Evolutionary conservation across 2,888 invertebrate species (phyloP).

Genomic region (Deroplatys truncata): DNA sequence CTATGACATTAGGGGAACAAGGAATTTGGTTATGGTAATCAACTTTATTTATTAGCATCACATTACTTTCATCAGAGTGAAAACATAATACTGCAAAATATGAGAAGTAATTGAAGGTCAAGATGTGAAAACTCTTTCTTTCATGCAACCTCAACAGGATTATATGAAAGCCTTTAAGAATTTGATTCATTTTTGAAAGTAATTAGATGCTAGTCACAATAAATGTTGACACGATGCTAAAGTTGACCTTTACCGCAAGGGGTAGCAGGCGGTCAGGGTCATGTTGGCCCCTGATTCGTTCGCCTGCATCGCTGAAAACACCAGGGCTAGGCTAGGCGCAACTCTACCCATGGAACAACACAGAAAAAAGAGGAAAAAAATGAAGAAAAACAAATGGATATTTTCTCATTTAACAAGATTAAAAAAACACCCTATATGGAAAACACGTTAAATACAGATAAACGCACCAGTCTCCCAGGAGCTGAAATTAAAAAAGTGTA

Average conservation of each 20-base stretch:
- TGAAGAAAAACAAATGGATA: constrained; percentile 26
- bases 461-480: neutral
- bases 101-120: neutral
- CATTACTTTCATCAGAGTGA: neutral
- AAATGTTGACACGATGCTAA: constrained; percentile 29
- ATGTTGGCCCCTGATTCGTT: constrained; percentile 34
- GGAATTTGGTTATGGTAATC: neutral
- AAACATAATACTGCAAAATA: neutral
- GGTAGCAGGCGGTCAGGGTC: constrained; percentile 36
- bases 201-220: neutral
- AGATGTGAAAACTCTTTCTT: neutral
- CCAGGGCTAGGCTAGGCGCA: constrained; percentile 35
- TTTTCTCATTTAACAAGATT: neutral
- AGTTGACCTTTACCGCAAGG: constrained; percentile 38
- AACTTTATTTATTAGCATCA: neutral
- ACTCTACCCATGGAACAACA: constrained; percentile 40
- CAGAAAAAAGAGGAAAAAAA: constrained; percentile 38
- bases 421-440: neutral
- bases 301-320: constrained; percentile 33
- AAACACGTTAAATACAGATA: neutral
- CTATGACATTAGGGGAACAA: neutral
- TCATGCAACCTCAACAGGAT: neutral
- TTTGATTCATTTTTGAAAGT: neutral
- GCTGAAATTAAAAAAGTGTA: neutral
- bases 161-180: neutral